phyloP scores from a whole-genome alignment of 2,888 invertebrate species.

The Lasius platythorax region DNA sequence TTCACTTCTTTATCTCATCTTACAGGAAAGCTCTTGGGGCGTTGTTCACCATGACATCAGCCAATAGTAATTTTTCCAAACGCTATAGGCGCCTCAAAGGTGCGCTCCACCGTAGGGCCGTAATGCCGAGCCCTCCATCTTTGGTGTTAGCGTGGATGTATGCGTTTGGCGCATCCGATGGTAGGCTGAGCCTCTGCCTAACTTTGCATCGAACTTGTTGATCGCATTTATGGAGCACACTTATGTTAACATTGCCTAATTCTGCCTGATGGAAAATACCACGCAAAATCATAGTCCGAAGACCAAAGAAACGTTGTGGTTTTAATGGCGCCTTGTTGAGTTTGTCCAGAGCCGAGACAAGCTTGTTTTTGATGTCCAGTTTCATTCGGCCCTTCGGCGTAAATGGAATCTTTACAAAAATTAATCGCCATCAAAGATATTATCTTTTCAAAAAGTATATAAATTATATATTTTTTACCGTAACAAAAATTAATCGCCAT shows the following conservation, averaged over 20 bases:
- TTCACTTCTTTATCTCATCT: not conserved
- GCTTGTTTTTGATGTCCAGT: not conserved
- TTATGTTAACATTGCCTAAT: not conserved
- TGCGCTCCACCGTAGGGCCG: conserved; percentile 57
- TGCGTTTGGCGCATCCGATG: conserved; percentile 75
- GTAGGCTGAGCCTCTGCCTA: conserved; percentile 77
- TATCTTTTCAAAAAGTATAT: too few species aligned
- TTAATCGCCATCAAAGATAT: too few species aligned
- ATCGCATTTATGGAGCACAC: not conserved
- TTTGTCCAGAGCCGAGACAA: not conserved
- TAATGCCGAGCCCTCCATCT: conserved; percentile 74
- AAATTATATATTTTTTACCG: too few species aligned
- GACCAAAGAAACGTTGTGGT: not conserved
- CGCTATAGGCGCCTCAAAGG: conserved; percentile 43
- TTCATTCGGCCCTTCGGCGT: conserved; percentile 26
- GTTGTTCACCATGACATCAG: not conserved
- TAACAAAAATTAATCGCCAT: too few species aligned
- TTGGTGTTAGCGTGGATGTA: conserved; percentile 77
- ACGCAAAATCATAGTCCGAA: not conserved
- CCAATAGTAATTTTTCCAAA: not conserved
- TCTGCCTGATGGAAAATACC: not conserved
- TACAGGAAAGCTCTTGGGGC: not conserved
- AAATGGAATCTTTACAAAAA: too few species aligned
- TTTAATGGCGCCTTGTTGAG: not conserved
- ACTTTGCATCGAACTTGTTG: conserved; percentile 45